Conservation (phyloP, 2,797 vertebrate genomes). For the Crocodylus rhombifer region DNA sequence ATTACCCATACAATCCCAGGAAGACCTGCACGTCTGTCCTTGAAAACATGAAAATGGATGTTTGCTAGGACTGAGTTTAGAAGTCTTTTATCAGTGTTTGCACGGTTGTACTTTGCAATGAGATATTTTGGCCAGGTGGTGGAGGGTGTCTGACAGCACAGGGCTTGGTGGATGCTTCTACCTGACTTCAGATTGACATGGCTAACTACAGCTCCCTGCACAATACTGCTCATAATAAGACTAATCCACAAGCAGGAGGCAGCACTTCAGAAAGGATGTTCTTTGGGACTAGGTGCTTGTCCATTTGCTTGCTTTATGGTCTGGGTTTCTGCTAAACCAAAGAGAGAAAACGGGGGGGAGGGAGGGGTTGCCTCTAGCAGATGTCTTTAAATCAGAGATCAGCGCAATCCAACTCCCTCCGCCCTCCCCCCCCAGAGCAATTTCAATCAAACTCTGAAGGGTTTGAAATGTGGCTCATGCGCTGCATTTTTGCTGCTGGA, state of each 20-base stretch:
- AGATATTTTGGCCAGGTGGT: background rate
- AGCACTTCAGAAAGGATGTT: background rate
- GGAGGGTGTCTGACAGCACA: background rate
- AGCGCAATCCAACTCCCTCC: too few species aligned
- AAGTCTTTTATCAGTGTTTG: background rate
- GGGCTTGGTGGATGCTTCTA: background rate
- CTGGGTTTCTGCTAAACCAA: background rate
- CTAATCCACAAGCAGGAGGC: background rate
- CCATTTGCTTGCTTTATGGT: background rate
- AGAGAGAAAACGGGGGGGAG: background rate
- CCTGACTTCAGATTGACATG: too few species aligned
- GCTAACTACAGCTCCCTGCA: too few species aligned
- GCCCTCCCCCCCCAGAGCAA: too few species aligned
- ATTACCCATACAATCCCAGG: background rate
- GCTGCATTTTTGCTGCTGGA: background rate
- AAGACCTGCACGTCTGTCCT: background rate
- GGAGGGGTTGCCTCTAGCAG: background rate
- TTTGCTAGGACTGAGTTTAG: background rate
- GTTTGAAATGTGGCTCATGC: background rate
- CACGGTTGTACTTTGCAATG: background rate
- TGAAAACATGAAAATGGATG: rapidly evolving
- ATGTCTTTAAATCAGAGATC: background rate
- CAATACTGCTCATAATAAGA: background rate
- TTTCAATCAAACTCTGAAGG: background rate
- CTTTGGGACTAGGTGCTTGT: background rate